Percentiles rank a stretch among this genome's conserved stretches.
These are phyloP conservation scores for Drosophila carrolli DNA, from an alignment of 1,140 invertebrate species.

Conservation along the genomic window DNA sequence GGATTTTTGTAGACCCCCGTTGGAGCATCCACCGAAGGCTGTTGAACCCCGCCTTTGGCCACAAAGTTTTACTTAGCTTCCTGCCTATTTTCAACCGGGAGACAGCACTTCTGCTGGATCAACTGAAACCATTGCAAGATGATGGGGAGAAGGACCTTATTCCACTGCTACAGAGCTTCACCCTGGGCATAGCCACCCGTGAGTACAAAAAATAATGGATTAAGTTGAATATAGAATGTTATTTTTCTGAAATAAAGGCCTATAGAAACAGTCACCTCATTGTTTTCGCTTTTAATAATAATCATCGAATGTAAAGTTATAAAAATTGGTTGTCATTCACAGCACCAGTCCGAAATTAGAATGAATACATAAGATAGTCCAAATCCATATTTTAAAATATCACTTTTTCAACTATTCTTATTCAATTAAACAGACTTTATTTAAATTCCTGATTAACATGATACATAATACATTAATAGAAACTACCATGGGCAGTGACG, in stretches of 20 bases:
- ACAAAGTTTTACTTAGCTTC: slow-evolving; percentile 74
- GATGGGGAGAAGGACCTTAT: slow-evolving; percentile 56
- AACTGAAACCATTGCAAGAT: slow-evolving; percentile 29
- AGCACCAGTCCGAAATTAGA: no score
- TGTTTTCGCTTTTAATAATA: no score
- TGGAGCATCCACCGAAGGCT: slow-evolving; percentile 73
- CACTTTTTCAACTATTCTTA: no score
- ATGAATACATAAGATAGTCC: no score
- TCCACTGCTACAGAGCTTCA: slow-evolving; percentile 60
- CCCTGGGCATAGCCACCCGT: slow-evolving; percentile 71
- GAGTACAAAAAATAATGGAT: slow-evolving; percentile 13
- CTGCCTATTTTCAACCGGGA: slow-evolving; percentile 71
- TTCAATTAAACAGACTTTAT: no score
- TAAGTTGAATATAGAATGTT: not conserved
- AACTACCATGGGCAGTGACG: slow-evolving; percentile 76
- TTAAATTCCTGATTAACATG: no score
- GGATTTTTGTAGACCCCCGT: slow-evolving; percentile 53
- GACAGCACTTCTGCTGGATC: slow-evolving; percentile 40
- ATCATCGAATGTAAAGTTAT: no score
- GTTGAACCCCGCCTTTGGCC: slow-evolving; percentile 74
- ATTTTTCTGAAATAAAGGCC: not conserved
- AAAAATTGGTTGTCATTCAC: no score
- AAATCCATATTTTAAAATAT: no score
- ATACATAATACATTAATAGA: slow-evolving; percentile 29
- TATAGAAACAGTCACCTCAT: no score